Evolutionary conservation across 2,888 invertebrate species (phyloP).

Genomic region (Sussaba pulchella): DNA sequence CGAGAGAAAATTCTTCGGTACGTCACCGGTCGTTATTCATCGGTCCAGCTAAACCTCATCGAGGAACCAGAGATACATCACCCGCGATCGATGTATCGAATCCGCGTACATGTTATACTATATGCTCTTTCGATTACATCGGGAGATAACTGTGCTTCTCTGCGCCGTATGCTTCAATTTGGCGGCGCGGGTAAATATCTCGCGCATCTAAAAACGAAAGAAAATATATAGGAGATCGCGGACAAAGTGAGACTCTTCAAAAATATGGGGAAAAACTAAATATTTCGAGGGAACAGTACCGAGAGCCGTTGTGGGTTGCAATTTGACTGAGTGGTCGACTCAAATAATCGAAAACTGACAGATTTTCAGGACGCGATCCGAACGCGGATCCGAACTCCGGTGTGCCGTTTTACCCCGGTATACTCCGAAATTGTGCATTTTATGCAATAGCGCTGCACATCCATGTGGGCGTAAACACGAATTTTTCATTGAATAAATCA

Average conservation of each 20-base stretch:
- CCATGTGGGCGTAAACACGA: constrained; percentile 18
- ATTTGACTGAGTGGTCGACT: no score
- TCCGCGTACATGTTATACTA: constrained; percentile 18
- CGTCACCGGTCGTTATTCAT: constrained; percentile 60
- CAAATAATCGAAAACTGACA: no score
- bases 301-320: no score
- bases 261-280: no score
- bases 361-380: no score
- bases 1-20: constrained; percentile 44
- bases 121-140: constrained; percentile 22
- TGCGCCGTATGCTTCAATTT: constrained; percentile 40
- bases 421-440: constrained; percentile 1
- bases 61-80: constrained; percentile 33
- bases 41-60: constrained; percentile 25
- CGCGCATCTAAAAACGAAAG: constrained; percentile 1
- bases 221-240: not conserved
- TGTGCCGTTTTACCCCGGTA: no score
- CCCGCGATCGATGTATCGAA: constrained; percentile 51
- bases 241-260: no score
- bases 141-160: constrained; percentile 5
- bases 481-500: constrained; percentile 3
- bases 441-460: not conserved
- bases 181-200: constrained; percentile 5
- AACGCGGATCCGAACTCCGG: no score
- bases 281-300: no score